These are phyloP conservation scores for Aspidiotus destructor DNA, from an alignment of 2,888 invertebrate species.

Conservation along the genomic window DNA sequence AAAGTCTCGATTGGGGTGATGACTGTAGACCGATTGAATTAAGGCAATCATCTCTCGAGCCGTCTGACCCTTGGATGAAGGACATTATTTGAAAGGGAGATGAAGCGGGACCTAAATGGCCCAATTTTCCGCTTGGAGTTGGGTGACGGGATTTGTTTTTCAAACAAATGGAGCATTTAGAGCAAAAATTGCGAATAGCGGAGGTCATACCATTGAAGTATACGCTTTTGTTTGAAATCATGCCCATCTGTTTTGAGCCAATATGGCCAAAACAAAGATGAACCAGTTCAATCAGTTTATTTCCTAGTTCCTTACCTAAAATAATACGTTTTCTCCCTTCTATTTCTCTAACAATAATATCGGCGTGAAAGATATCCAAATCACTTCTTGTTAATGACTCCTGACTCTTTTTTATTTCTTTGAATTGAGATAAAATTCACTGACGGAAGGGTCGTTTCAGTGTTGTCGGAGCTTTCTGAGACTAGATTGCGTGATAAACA, in stretches of 20 bases:
- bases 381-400: background rate
- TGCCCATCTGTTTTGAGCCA: background rate
- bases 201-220: conserved; percentile 2
- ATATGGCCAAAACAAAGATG: background rate
- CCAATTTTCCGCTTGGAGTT: conserved; percentile 36
- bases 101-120: conserved; percentile 38
- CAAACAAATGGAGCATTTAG: conserved; percentile 36
- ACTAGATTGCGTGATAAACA: background rate
- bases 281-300: background rate
- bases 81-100: conserved; percentile 39
- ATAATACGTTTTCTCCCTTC: background rate
- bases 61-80: conserved; percentile 24
- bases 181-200: background rate
- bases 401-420: conserved; percentile 1
- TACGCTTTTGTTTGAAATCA: background rate
- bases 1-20: background rate
- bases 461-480: background rate
- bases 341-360: background rate
- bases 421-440: background rate
- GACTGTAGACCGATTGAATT: background rate
- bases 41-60: background rate
- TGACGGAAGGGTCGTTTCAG: background rate
- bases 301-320: background rate
- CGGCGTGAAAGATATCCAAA: background rate
- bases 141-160: conserved; percentile 39